These are phyloP conservation scores for Diachrysia chrysitis DNA, from an alignment of 2,888 invertebrate species.

Conservation along the genomic window DNA sequence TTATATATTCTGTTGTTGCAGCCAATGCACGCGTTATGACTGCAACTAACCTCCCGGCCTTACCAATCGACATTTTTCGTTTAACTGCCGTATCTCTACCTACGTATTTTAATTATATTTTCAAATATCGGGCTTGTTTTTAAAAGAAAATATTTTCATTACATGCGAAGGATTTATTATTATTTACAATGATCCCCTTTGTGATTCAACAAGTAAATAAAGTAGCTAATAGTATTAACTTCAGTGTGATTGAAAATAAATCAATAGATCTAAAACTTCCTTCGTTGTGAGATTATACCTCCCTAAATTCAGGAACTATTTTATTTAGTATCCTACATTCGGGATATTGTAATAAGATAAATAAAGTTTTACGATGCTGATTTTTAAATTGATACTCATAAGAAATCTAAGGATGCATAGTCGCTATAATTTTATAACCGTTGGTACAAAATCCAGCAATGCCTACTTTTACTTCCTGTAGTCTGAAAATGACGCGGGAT, in stretches of 20 bases:
- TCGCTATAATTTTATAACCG: constrained; percentile 14
- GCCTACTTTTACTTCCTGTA: constrained; percentile 51
- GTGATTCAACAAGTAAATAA: neutral
- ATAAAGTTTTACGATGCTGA: neutral
- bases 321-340: no score
- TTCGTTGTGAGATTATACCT: no score
- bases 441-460: constrained; percentile 26
- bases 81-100: constrained; percentile 34
- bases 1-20: constrained; percentile 69
- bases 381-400: neutral
- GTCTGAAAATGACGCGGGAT: constrained; percentile 16
- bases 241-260: neutral
- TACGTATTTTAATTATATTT: constrained; percentile 29
- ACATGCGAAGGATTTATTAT: constrained; percentile 15
- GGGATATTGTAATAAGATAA: no score
- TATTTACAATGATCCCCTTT: constrained; percentile 10
- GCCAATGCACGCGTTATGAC: constrained; percentile 78
- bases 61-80: constrained; percentile 50
- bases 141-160: constrained; percentile 15
- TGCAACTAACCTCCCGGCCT: constrained; percentile 60
- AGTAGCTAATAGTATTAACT: neutral
- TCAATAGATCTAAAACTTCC: neutral
- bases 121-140: constrained; percentile 12
- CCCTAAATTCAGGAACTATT: no score
- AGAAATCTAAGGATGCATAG: neutral